phyloP scores from a whole-genome alignment of 2,113 vertebrate genomes.

The Pycnonotus jocosus region DNA sequence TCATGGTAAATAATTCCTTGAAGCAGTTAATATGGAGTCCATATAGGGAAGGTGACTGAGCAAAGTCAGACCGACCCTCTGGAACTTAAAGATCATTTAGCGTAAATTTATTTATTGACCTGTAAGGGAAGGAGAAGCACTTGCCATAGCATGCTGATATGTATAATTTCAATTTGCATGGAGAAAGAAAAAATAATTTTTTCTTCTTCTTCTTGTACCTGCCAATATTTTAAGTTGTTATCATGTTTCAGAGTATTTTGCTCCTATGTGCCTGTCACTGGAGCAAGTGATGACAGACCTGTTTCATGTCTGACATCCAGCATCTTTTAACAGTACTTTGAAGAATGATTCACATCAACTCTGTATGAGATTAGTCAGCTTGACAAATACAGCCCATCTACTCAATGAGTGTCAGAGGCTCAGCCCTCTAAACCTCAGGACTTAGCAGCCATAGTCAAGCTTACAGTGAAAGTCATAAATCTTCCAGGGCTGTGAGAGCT shows the following conservation, averaged over 20 bases:
- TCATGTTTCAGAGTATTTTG: not conserved
- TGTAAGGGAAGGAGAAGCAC: not conserved
- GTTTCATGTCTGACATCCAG: not conserved
- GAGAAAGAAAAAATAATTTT: not conserved
- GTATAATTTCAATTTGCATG: not conserved
- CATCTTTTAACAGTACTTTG: not conserved
- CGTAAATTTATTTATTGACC: not conserved
- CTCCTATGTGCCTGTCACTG: not conserved
- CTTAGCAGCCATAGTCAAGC: not conserved
- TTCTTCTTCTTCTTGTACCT: not conserved
- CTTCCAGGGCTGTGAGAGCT: not conserved
- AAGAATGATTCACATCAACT: conserved; percentile 1
- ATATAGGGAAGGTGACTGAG: not conserved
- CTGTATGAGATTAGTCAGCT: not conserved
- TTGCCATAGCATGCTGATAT: not conserved
- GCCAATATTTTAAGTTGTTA: not conserved
- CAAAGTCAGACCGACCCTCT: not conserved
- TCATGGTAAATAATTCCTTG: not conserved
- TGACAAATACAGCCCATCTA: not conserved
- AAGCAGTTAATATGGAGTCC: not conserved
- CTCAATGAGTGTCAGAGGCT: not conserved
- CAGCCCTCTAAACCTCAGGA: not conserved
- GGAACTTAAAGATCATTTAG: not conserved
- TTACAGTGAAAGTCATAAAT: not conserved
- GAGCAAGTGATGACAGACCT: not conserved